Evolutionary conservation across 64 coral and sea anemone genomes (phyloP), one percentile per base, ranked within the genome.

Genomic region (Pachyseris speciosa): DNA sequence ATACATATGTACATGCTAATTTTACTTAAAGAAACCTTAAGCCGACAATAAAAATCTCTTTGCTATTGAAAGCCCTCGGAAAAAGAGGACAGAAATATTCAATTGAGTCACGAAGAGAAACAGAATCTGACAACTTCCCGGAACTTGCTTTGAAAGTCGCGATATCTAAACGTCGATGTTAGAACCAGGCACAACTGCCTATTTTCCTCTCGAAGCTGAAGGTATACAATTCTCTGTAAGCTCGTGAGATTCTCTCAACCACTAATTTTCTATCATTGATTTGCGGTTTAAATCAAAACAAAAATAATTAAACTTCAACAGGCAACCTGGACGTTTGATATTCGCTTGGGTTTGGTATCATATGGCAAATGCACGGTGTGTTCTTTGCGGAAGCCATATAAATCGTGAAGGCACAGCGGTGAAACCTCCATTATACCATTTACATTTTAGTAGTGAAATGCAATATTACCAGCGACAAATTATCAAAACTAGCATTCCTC

Each of bases 21-120:
- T 75, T 74, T 45, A 12, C 17, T 77, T 16, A 25, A 11, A 2
- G 2, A 61, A 81, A 38, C 1, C 11, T 40, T 41, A 19, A 17
- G 52, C 22, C 53, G 20, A 58, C 32, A 79, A 55, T 79, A 61
- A 81, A 81, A 81, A 25, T 39, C 8, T 15, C 33, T 81, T 81
- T 40, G 34, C 20, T n/a, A 6, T 81, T 40, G 32, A 77, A 75
- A 61, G 6, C 51, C 19, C 22, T n/a, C 48, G 7, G 9, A 60
- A 61, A n/a, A 39, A 39, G 34, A 61, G 20, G 3, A 36, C 31
- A 79, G 27, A 71, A 81, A 39, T 61, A 61, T 61, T 60, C 22
- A 81, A n/a, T 81, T 63, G 31, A 61, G 33, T 39, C 32, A 61
- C 51, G 8, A 40, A 12, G 4, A 9, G 27, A 61, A 19, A 81